These are phyloP conservation scores for Carcharodon carcharias DNA, from an alignment of 2,797 vertebrate species.

Conservation along the genomic window DNA sequence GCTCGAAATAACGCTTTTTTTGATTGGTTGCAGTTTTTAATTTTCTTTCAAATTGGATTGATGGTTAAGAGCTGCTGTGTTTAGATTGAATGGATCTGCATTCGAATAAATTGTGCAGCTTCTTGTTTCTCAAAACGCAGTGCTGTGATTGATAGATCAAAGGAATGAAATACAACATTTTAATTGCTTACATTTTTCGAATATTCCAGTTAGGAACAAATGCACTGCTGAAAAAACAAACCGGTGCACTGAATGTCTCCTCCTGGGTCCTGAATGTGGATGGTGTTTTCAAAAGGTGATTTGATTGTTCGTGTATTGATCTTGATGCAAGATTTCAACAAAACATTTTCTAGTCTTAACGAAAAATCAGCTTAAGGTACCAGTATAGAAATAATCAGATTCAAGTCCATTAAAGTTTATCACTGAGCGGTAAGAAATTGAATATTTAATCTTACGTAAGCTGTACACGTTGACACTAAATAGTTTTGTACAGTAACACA, in stretches of 20 bases:
- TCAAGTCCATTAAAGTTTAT: neutral
- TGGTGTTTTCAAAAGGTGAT: constrained; percentile 94
- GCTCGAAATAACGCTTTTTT: neutral
- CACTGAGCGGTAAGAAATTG: neutral
- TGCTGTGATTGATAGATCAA: neutral
- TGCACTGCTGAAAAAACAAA: constrained; percentile 15
- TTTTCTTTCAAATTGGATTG: neutral
- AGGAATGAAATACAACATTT: neutral
- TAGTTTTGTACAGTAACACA: neutral
- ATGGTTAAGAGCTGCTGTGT: neutral
- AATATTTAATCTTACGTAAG: neutral
- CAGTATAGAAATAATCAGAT: neutral
- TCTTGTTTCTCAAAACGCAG: neutral
- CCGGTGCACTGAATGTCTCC: constrained; percentile 76
- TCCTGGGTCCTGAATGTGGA: constrained; percentile 79
- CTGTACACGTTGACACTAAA: neutral
- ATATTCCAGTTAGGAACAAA: neutral
- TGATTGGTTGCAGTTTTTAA: neutral
- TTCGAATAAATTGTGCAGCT: neutral
- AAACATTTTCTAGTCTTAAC: neutral
- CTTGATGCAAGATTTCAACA: neutral
- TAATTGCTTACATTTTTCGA: neutral
- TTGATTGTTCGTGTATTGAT: constrained; percentile 30
- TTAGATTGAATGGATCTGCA: neutral
- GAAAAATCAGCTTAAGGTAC: neutral